A percentile compares a stretch with the other conserved stretches of the same genome.
phyloP scores from a whole-genome alignment of 2,797 vertebrate species.

The Pseudopleuronectes americanus region DNA sequence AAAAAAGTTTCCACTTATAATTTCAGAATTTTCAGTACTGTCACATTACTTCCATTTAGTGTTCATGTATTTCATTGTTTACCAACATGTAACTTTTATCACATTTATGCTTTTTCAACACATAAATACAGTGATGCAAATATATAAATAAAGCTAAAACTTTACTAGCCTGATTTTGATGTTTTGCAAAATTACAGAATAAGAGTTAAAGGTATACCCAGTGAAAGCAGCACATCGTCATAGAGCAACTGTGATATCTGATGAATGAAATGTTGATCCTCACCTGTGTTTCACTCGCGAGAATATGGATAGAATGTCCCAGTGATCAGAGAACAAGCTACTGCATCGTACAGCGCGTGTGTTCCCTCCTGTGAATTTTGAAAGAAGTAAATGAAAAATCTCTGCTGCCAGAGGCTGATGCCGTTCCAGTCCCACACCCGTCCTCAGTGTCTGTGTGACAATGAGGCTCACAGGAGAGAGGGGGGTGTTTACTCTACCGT shows the following conservation, averaged over 20 bases:
- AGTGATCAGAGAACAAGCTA: background rate
- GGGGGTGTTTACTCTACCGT: conserved; percentile 54
- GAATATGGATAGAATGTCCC: conserved; percentile 5
- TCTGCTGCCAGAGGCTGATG: background rate
- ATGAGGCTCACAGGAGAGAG: conserved; percentile 9
- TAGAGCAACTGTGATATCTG: background rate
- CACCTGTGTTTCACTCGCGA: conserved; percentile 64
- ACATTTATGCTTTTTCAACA: too few relatives aligned
- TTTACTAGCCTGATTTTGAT: too few relatives aligned
- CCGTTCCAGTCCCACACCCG: conserved; percentile 33
- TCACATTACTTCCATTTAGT: background rate
- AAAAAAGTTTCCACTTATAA: background rate
- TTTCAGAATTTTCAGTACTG: background rate
- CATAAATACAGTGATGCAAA: too few relatives aligned
- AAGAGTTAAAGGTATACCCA: too few relatives aligned
- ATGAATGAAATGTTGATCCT: conserved; percentile 25
- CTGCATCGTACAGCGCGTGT: background rate
- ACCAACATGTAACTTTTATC: too few relatives aligned
- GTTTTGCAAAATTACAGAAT: too few relatives aligned
- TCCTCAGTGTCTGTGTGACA: conserved; percentile 35
- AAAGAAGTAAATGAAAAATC: conserved; percentile 7
- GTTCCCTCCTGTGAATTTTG: conserved; percentile 1
- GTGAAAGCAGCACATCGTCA: background rate
- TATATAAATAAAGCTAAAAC: too few relatives aligned
- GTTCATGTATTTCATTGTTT: background rate